Base-by-base conservation (phyloP, 2,113 vertebrate species). In the Isurus oxyrinchus region DNA sequence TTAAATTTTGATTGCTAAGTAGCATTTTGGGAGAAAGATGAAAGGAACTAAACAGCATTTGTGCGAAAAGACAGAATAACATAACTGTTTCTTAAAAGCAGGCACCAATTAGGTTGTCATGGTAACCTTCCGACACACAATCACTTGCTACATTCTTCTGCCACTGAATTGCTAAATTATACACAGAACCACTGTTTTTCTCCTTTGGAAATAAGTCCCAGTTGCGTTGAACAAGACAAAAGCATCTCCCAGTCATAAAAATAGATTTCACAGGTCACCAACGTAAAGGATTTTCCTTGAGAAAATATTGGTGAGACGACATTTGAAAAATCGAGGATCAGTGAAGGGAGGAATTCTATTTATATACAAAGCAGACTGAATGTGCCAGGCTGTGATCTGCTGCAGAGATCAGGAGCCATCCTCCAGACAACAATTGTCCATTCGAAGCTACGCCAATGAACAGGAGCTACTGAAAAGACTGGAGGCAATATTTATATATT, bases 91-190 rank as follows among this genome's bases (percentile, higher is more conserved):
- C 57, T 84, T 86, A 35, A 63, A 96, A 79, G 59, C 79, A 49
- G 0, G 23, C 79, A 96, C 55, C 40, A 96, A 96, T 96, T 96
- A 87, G 86, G 79, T 96, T 84, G 96, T 87, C 96, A 96, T 96
- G 59, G 96, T n/a, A 96, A 96, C 96, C 5, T 49, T 59, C 53
- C n/a, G 40, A 96, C 40, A 27, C 66, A 72, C 21, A 44, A 67
- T 44, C 5, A 2, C 61, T 67, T 49, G 19, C 61, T 69, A 40
- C 25, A 53, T 25, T n/a, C 31, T 31, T 57, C 49, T 95, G 94
- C 27, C 44, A 76, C 44, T 76, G 88, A 91, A 16, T 11, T 53
- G 67, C 67, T 72, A 53, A 63, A 76, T 13, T 35, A 55, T 72
- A 31, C 31, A 35, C 49, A 53, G 94, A 95, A 72, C 69, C 13